Evolutionary conservation across 1,140 invertebrate species (phyloP).

Genomic region (Hermatobates lingyangjiaoensis): DNA sequence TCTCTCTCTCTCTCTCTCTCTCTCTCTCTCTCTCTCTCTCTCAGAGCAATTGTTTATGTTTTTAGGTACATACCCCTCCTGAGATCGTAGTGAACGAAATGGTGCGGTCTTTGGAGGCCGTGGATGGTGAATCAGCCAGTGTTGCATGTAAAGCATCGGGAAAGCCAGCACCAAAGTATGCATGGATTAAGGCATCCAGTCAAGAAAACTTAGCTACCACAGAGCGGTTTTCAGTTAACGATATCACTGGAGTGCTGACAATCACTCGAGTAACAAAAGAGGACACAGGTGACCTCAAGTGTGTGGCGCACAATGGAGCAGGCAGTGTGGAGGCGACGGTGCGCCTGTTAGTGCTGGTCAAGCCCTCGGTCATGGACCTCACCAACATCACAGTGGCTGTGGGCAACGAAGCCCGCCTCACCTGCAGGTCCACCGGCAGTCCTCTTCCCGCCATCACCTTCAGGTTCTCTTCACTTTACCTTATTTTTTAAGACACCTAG

Average conservation of each 20-base stretch:
- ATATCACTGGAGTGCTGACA: slow-evolving; percentile 33
- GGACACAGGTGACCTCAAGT: slow-evolving; percentile 63
- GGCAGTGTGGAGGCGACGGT: slow-evolving; percentile 42
- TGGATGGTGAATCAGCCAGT: slow-evolving; percentile 54
- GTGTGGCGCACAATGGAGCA: slow-evolving; percentile 61
- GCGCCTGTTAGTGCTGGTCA: slow-evolving; percentile 42
- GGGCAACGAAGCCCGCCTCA: slow-evolving; percentile 38
- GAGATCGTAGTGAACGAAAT: slow-evolving; percentile 35
- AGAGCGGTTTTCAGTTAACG: slow-evolving; percentile 31
- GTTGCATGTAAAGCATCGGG: slow-evolving; percentile 58
- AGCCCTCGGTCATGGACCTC: slow-evolving; percentile 59
- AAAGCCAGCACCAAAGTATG: slow-evolving; percentile 59
- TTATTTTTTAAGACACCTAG: no score
- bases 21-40: no score
- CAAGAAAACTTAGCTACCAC: slow-evolving; percentile 37
- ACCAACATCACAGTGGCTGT: slow-evolving; percentile 49
- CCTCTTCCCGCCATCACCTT: slow-evolving; percentile 59
- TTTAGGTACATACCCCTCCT: slow-evolving; percentile 59
- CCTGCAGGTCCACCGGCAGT: slow-evolving; percentile 53
- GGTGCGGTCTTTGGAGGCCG: slow-evolving; percentile 35
- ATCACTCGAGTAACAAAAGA: slow-evolving; percentile 56
- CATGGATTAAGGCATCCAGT: slow-evolving; percentile 42
- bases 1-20: no score
- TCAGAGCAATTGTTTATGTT: slow-evolving; percentile 18
- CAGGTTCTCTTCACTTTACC: no score